These are phyloP conservation scores for Pardosa pseudoannulata DNA, from an alignment of 2,888 invertebrate genomes.

Conservation along the genomic window DNA sequence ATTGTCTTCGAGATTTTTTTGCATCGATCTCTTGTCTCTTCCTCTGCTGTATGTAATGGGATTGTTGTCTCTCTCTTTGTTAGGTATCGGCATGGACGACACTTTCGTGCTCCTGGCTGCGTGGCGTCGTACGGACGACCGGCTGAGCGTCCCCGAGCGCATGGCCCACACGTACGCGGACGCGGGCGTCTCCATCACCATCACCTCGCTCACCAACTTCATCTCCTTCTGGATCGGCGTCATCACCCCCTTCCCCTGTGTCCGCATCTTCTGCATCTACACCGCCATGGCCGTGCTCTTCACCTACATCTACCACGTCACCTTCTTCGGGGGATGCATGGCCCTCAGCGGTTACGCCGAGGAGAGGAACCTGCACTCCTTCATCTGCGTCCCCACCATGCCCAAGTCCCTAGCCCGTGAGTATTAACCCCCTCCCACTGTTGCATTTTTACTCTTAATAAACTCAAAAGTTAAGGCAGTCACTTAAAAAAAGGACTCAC, in stretches of 20 bases:
- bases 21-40: too few relatives aligned
- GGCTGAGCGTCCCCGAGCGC: constrained; percentile 86
- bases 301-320: constrained; percentile 93
- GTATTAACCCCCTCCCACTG: too few relatives aligned
- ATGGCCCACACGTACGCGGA: constrained; percentile 93
- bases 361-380: constrained; percentile 89
- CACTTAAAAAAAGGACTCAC: too few relatives aligned
- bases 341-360: constrained; percentile 94
- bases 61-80: too few relatives aligned
- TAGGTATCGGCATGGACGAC: constrained; percentile 97
- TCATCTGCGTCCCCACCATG: constrained; percentile 84
- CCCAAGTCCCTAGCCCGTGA: constrained; percentile 91
- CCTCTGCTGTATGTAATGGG: too few relatives aligned
- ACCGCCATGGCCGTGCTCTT: constrained; percentile 94
- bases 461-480: too few relatives aligned
- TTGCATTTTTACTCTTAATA: too few relatives aligned
- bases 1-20: too few relatives aligned
- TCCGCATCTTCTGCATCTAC: constrained; percentile 94
- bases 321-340: constrained; percentile 94
- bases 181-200: constrained; percentile 96
- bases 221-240: constrained; percentile 80
- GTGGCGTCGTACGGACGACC: constrained; percentile 90
- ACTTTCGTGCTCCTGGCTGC: constrained; percentile 97
- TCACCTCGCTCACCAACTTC: constrained; percentile 91
- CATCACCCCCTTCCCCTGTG: constrained; percentile 94